Conservation (phyloP, 2,797 vertebrate genomes). For the Gymnoscopelus microlampas region DNA sequence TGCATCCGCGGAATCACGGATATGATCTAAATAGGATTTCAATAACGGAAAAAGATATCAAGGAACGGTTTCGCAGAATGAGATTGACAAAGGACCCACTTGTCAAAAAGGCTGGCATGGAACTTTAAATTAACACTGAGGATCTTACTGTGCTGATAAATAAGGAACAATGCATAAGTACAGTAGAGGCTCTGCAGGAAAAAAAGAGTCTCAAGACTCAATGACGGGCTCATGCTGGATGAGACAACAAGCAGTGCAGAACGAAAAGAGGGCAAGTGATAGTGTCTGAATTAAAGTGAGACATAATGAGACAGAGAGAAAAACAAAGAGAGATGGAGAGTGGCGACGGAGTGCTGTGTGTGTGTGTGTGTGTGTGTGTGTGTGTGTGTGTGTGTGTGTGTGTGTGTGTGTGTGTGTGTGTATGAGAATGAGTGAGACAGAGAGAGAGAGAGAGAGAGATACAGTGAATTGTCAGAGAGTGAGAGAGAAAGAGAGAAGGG, state of each 20-base stretch:
- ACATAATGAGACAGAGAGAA: constrained; percentile 59
- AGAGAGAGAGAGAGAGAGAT: constrained; percentile 56
- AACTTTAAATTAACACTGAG: constrained; percentile 10
- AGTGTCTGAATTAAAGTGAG: constrained; percentile 64
- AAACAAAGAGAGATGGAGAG: constrained; percentile 48
- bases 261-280: constrained; percentile 41
- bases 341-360: background rate
- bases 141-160: no score
- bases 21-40: no score
- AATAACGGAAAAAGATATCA: no score
- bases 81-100: no score
- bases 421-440: constrained; percentile 46
- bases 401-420: background rate
- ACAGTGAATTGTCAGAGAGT: constrained; percentile 55
- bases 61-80: no score
- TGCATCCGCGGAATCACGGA: no score
- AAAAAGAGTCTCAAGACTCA: constrained; percentile 7
- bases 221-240: constrained; percentile 60
- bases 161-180: no score
- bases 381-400: no score
- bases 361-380: no score
- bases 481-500: constrained; percentile 42
- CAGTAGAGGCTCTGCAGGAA: no score
- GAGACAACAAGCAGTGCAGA: constrained; percentile 53
- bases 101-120: no score